Percentiles rank a stretch among this genome's conserved stretches.
These are phyloP conservation scores for Progne subis DNA, from an alignment of 2,113 vertebrate species.

Conservation along the genomic window DNA sequence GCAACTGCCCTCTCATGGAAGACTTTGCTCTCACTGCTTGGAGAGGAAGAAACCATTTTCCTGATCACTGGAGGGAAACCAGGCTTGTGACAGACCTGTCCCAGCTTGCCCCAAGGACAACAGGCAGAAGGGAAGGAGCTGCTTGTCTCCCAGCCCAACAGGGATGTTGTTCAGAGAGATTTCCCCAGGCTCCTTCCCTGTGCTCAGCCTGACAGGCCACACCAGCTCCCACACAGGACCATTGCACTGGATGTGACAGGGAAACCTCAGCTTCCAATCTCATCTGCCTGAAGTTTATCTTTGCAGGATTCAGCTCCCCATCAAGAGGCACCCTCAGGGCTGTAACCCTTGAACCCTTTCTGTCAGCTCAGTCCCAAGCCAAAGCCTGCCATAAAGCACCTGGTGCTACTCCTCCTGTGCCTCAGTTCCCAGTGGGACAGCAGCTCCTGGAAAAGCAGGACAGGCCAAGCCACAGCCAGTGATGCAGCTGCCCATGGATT, in stretches of 20 bases:
- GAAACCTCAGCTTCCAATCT: not conserved
- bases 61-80: not conserved
- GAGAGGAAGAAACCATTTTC: not conserved
- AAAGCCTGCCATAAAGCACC: too few relatives aligned
- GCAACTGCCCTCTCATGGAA: not conserved
- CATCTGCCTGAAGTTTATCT: not conserved
- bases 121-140: not conserved
- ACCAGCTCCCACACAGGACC: rapidly evolving
- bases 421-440: rapidly evolving
- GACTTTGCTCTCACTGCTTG: not conserved
- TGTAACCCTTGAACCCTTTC: not conserved
- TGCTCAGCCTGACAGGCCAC: not conserved
- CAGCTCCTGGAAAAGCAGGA: not conserved
- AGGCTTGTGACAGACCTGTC: not conserved
- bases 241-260: rapidly evolving
- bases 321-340: not conserved
- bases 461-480: rapidly evolving
- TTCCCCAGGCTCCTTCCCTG: not conserved
- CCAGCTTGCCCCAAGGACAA: not conserved
- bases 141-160: rapidly evolving
- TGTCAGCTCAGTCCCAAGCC: not conserved
- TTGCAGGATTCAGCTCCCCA: too few relatives aligned
- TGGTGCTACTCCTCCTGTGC: not conserved
- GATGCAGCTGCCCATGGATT: not conserved
- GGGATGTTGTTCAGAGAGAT: not conserved